A percentile compares a stretch with the other conserved stretches of the same genome.
Evolutionary conservation across 2,888 invertebrate genomes (phyloP).

Genomic region (Dynastes tityus): DNA sequence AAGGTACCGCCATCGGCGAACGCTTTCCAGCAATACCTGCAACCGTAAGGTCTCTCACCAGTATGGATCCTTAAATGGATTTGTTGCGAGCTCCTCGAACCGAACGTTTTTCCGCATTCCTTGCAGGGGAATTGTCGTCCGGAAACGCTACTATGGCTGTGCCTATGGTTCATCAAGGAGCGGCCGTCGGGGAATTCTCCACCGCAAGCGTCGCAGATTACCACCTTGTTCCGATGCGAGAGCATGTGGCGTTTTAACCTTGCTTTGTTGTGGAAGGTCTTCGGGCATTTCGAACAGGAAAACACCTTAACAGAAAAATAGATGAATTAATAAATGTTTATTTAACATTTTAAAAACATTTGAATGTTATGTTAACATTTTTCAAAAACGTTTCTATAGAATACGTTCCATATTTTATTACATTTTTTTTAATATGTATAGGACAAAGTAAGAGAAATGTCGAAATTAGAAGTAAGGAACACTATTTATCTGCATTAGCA

Average conservation of each 20-base stretch:
- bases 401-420: too few species aligned
- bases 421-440: too few species aligned
- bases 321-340: too few species aligned
- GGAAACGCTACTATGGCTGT: constrained; percentile 73
- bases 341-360: too few species aligned
- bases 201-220: constrained; percentile 80
- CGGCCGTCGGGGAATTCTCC: constrained; percentile 82
- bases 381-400: too few species aligned
- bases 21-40: constrained; percentile 90
- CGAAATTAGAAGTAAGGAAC: too few species aligned
- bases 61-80: constrained; percentile 91
- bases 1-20: constrained; percentile 91
- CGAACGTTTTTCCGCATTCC: constrained; percentile 90
- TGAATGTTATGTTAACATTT: too few species aligned
- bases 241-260: constrained; percentile 79
- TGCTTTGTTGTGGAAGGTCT: constrained; percentile 82
- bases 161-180: constrained; percentile 80
- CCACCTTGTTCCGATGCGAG: constrained; percentile 81
- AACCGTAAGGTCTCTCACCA: constrained; percentile 88
- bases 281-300: constrained; percentile 80
- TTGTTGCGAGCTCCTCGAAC: constrained; percentile 88
- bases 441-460: too few species aligned
- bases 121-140: constrained; percentile 84
- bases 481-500: too few species aligned
- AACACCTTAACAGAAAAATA: constrained; percentile 60